phyloP scores from a whole-genome alignment of 2,113 vertebrate genomes.

The Potamarius usumacintae region DNA sequence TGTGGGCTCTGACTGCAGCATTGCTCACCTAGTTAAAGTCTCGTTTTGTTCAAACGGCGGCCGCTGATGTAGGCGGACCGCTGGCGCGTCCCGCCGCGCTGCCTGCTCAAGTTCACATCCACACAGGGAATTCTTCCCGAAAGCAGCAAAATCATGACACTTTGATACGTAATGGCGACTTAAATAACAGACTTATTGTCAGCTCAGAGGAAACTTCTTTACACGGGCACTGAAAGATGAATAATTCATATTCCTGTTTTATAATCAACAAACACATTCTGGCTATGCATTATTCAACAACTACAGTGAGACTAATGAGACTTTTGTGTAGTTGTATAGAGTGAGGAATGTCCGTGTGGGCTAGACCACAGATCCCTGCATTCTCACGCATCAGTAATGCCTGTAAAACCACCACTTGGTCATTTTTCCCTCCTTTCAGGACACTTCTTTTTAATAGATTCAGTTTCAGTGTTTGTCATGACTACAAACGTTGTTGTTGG shows the following conservation, averaged over 20 bases:
- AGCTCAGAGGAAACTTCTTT: neutral
- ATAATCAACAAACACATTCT: neutral
- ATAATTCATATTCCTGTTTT: neutral
- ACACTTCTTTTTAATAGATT: neutral
- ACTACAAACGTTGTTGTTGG: neutral
- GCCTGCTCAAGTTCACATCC: neutral
- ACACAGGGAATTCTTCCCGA: neutral
- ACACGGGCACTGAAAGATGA: neutral
- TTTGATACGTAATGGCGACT: too few relatives aligned
- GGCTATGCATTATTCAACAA: neutral
- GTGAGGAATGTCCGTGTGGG: neutral
- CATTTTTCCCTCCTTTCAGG: neutral
- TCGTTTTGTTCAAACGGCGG: neutral
- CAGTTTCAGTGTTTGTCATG: neutral
- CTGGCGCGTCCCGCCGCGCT: neutral
- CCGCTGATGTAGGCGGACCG: neutral
- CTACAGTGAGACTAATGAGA: neutral
- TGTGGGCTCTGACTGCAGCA: constrained; percentile 11
- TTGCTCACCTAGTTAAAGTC: constrained; percentile 21
- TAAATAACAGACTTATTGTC: too few relatives aligned
- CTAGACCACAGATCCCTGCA: neutral
- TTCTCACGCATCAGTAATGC: neutral
- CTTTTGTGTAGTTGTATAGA: neutral
- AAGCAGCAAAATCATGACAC: neutral
- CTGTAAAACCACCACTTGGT: too few relatives aligned